Evolutionary conservation across 2,113 vertebrate genomes (phyloP), one percentile per base, ranked within the genome.

Genomic region (Calyptomena viridis): DNA sequence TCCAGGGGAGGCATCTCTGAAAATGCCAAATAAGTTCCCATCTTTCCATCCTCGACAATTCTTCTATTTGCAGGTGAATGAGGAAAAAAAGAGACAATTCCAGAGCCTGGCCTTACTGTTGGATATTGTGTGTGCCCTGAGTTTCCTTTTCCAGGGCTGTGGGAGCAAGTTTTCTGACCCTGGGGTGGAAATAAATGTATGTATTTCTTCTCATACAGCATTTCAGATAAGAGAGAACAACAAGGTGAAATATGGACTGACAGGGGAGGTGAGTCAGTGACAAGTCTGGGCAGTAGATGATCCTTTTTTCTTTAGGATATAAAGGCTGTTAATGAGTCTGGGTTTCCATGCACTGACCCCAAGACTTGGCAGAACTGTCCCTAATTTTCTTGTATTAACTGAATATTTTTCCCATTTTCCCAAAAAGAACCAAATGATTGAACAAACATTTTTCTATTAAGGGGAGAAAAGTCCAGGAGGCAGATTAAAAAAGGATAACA

Each of bases 41-140:
- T 49, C 22, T 84, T 35, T 49, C 19, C 16, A 16, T 37, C 44
- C 68, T 35, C 39, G 28, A 30, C 20, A 76, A 6, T 37, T 71
- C 31, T 75, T 74, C 37, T 9, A 12, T 68, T 59, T 85, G 15
- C 27, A 55, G 20, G 20, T 50, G 52, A 68, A n/a, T 10, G 24
- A 46, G 39, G 14, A 4, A 3, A 0, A 24, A 22, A 35, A 7
- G 11, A 12, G 18, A 8, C 20, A 64, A 1, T 72, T 72, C 23
- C 44, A 59, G 84, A n/a, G 21, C 63, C 27, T 82, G 39, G 67
- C 12, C 44, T 80, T 52, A 3, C 9, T 6, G 3, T 4, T 64
- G 58, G 63, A 16, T 76, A 12, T 5, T 1, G 1, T 7, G n/a
- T 16, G 63, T 40, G 25, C 24, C 27, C 44, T 0, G 2, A 47